Evolutionary conservation across 2,797 vertebrate species (phyloP), one percentile per base, ranked within the genome.

Genomic region (Meriones psammophilus): DNA sequence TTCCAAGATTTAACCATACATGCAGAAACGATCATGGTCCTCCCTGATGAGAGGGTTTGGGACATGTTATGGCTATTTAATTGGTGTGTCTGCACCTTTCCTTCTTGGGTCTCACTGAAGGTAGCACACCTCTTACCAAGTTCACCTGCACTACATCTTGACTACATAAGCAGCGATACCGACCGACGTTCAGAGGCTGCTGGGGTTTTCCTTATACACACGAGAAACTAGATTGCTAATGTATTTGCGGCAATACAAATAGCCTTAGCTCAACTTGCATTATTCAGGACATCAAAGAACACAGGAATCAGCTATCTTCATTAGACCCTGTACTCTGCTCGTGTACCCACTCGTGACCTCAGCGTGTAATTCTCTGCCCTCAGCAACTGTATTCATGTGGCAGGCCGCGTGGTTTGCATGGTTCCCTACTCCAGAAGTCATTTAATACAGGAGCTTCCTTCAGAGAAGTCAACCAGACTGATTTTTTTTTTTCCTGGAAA

Each of bases 261-360:
- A 86, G 62, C 58, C 88, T 64, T 64, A 54, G 54, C 46, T 76
- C 13, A 0, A 85, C 20, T 83, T 76, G 58, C 78, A 89, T 92
- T 79, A 39, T 60, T 22, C 33, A 12, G 26, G 60, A 18, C 58
- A 90, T 90, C 42, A 78, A 69, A 96, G 77, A 90, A n/a, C 89
- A 79, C 6, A 73, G 46, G n/a, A 91, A 77, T 69, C 36, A 66
- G 60, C 33, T 24, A 1, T 26, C 2, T 33, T 80, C 88, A 58
- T 73, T 14, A 81, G 26, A 56, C 17, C 22, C 26, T 58, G 74
- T 1, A 36, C 5, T 39, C 26, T 30, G 46, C n/a, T n/a, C 58
- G 3, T 71, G 91, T 33, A 28, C n/a, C 73, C 33, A 56, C 54
- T 78, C 10, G 33, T 36, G 1, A 83, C 1, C 58, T 89, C 5